A percentile compares a stretch with the other conserved stretches of the same genome.
Conservation (phyloP, 1,140 invertebrate species). For the Dendrolimus kikuchii region DNA sequence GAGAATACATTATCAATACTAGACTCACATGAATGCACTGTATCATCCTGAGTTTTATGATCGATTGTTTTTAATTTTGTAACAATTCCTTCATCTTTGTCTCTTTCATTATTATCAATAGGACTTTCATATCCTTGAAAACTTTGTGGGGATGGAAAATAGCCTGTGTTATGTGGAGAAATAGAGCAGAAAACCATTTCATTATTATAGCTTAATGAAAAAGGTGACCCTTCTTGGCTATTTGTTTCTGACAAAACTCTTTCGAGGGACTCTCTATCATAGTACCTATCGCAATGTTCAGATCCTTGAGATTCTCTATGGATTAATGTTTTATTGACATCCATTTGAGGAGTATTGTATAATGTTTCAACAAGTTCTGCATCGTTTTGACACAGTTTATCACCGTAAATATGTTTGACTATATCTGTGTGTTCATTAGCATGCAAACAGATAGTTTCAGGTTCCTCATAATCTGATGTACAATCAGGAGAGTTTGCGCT, state of each 20-base stretch:
- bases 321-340: constrained; percentile 47
- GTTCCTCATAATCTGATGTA: constrained; percentile 21
- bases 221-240: constrained; percentile 6
- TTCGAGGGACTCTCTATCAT: constrained; percentile 35
- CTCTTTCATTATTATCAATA: constrained; percentile 3
- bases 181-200: neutral
- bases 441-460: constrained; percentile 19
- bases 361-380: constrained; percentile 44
- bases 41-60: constrained; percentile 17
- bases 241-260: constrained; percentile 33
- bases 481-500: constrained; percentile 26
- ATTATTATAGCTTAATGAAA: constrained; percentile 5
- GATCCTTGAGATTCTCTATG: constrained; percentile 36
- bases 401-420: constrained; percentile 44
- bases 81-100: constrained; percentile 4
- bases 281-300: constrained; percentile 22
- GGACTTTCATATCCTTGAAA: neutral
- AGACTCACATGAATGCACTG: constrained; percentile 32
- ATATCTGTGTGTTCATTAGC: constrained; percentile 37
- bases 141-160: too few relatives aligned
- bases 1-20: constrained; percentile 30
- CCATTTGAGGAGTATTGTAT: constrained; percentile 49
- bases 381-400: constrained; percentile 38
- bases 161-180: constrained; percentile 11
- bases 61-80: constrained; percentile 4